Evolutionary conservation across 2,888 invertebrate genomes (phyloP).

Genomic region (Peribatodes rhomboidaria): DNA sequence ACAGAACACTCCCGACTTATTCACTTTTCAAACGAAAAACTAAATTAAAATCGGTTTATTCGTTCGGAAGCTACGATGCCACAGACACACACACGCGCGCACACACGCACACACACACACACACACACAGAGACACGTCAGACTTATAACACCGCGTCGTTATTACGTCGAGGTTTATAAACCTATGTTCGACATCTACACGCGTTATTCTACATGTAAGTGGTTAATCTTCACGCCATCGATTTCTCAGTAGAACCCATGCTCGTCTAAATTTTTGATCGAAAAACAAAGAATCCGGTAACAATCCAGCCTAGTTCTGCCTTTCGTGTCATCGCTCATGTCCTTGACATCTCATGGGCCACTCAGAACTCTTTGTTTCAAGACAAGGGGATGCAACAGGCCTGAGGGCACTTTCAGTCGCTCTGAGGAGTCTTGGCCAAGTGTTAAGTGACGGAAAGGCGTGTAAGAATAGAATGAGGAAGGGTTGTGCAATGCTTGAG

Average conservation of each 20-base stretch:
- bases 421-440: conserved; percentile 32
- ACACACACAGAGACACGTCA: too few species aligned
- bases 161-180: too few species aligned
- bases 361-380: conserved; percentile 41
- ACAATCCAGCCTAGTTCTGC: conserved; percentile 9
- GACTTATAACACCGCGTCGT: too few species aligned
- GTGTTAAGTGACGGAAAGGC: conserved; percentile 35
- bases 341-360: conserved; percentile 32
- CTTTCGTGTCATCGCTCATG: conserved; percentile 22
- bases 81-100: too few species aligned
- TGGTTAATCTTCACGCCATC: too few species aligned
- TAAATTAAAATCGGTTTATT: too few species aligned
- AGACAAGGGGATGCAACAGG: conserved; percentile 50
- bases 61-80: too few species aligned
- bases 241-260: neutral
- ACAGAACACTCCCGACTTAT: too few species aligned
- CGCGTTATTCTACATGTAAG: too few species aligned
- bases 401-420: conserved; percentile 41
- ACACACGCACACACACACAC: too few species aligned
- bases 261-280: neutral
- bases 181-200: too few species aligned
- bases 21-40: too few species aligned
- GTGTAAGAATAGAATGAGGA: conserved; percentile 27
- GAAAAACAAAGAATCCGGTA: neutral
- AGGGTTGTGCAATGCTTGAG: conserved; percentile 13